These are phyloP conservation scores for Darevskia nairensis DNA, from an alignment of 2,797 vertebrate genomes.

Conservation along the genomic window DNA sequence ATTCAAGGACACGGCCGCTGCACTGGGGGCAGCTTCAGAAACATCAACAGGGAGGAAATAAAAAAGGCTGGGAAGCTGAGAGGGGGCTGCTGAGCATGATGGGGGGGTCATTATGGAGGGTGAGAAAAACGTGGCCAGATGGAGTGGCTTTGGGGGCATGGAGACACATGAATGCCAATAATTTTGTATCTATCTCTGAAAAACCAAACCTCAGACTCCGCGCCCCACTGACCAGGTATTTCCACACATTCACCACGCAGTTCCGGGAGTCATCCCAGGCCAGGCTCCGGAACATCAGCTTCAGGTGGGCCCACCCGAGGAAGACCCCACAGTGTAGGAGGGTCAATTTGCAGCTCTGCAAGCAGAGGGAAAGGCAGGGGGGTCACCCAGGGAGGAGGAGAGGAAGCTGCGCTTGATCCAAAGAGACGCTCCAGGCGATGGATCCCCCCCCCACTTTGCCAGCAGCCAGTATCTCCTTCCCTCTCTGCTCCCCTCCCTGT, in stretches of 20 bases:
- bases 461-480: background rate
- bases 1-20: too few relatives aligned
- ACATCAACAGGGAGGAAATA: too few relatives aligned
- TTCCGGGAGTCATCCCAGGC: slow-evolving; percentile 18
- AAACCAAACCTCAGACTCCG: too few relatives aligned
- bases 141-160: too few relatives aligned
- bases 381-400: background rate
- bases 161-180: background rate
- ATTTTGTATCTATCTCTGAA: too few relatives aligned
- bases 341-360: slow-evolving; percentile 27
- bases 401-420: background rate
- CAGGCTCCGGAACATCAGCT: slow-evolving; percentile 30
- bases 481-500: too few relatives aligned
- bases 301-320: slow-evolving; percentile 20
- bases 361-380: background rate
- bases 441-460: background rate
- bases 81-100: too few relatives aligned
- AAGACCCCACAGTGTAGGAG: slow-evolving; percentile 9
- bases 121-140: too few relatives aligned
- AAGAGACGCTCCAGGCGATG: background rate
- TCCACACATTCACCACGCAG: slow-evolving; percentile 24
- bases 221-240: slow-evolving; percentile 19
- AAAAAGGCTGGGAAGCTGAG: too few relatives aligned
- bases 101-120: too few relatives aligned
- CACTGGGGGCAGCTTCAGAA: too few relatives aligned